Conservation (phyloP, 2,797 vertebrate genomes). For the Pseudomugil tenellus region DNA sequence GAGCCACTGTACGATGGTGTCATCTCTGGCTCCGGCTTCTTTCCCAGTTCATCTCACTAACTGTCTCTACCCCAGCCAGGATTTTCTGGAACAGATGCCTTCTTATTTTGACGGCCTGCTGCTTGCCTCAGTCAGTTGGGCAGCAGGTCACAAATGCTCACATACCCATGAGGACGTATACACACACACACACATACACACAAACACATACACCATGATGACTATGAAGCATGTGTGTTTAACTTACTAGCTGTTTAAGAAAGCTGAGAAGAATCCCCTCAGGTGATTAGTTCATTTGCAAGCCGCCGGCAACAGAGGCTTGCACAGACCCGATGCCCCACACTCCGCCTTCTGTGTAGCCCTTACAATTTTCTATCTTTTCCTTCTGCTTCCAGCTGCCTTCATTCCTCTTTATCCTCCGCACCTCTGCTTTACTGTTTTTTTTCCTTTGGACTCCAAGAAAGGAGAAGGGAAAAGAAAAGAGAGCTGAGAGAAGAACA, state of each 20-base stretch:
- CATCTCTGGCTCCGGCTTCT: conserved; percentile 50
- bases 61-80: conserved; percentile 67
- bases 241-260: conserved; percentile 79
- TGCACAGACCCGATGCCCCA: conserved; percentile 36
- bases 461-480: conserved; percentile 35
- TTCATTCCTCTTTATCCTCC: conserved; percentile 11
- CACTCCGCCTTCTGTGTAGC: conserved; percentile 35
- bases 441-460: conserved; percentile 52
- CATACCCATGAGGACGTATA: conserved; percentile 55
- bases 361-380: conserved; percentile 23
- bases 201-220: conserved; percentile 27
- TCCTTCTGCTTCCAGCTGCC: conserved; percentile 31
- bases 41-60: conserved; percentile 68
- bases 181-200: conserved; percentile 34
- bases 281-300: conserved; percentile 83
- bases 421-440: conserved; percentile 47
- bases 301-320: conserved; percentile 54
- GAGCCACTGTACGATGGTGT: conserved; percentile 45
- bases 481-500: conserved; percentile 11
- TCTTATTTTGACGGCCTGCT: conserved; percentile 72
- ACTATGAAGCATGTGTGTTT: conserved; percentile 74
- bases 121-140: conserved; percentile 67
- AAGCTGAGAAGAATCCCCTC: conserved; percentile 81
- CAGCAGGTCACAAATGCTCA: conserved; percentile 70
- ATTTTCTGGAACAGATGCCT: conserved; percentile 73